Base-by-base conservation (phyloP, 2,113 vertebrate genomes). In the Corythoichthys intestinalis region DNA sequence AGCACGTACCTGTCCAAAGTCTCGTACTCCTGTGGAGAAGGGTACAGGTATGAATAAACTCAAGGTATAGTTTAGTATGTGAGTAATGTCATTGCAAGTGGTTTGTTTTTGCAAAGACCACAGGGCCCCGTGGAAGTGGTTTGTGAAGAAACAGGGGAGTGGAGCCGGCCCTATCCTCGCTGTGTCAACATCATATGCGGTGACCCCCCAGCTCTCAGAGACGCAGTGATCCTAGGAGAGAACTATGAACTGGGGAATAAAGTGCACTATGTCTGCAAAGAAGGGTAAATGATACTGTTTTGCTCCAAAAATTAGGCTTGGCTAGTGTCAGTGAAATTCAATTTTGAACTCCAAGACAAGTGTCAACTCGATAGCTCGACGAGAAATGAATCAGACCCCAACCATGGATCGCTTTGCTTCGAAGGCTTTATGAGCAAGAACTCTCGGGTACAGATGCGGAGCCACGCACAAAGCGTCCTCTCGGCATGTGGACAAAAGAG, bases 211-310 rank as follows among this genome's bases (percentile, higher is more conserved):
- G 4, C 83, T 49, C 90, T 98, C 79, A 93, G 79, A 80, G 94
- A 97, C 2, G 96, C 96, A 0, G 62, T 89, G 68, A 78, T 87
- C 49, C 82, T 47, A 0, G 96, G 96, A 52, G 88, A 83, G 67
- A 94, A 94, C 87, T 96, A 93, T 58, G 96, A 94, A 52, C 92
- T 95, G 79, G 95, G 94, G 70, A 93, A 82, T 89, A 91, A 67
- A 0, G 91, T 97, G 84, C 92, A 93, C 84, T 98, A 97, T 71
- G 88, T 71, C 15, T 99, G 97, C 90, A 97, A 94, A 88, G 93
- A 99, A 92, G 97, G 97, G 97, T 99, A 94, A 89, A 90, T 91
- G 47, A 10, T 17, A 1, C n/a, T 15, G 15, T 15, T 62, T 59
- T 52, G 3, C 61, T 5, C 3, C 1, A 60, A 58, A 41, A 28